Base-by-base conservation (phyloP, 2,888 invertebrate species). In the Heteropelma amictum region DNA sequence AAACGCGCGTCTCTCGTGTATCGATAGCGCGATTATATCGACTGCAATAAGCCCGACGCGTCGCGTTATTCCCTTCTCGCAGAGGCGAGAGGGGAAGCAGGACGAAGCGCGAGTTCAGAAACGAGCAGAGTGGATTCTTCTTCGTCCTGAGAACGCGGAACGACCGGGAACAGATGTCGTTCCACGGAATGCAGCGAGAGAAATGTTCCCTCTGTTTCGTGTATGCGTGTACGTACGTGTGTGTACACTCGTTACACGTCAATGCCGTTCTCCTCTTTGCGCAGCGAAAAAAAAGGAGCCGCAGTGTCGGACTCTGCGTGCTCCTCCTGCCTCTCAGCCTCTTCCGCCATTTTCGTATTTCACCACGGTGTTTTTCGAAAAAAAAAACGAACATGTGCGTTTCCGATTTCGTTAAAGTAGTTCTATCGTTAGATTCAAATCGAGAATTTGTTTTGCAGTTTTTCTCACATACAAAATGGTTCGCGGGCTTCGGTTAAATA, bases 81-180 rank as follows among this genome's bases (percentile, higher is more conserved):
- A 26, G 17, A 14, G 38, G 6, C 2, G 35, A 7, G 5, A 10
- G 51, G 51, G 17, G 54, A 51, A 53, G 14, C 26, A 47, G 33
- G 28, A 35, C 23, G 47, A 33, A 42, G 60, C 51, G 42, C 33
- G 14, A 65, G 47, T 38, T 53, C 38, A 53, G 26, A 77, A 67
- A 56, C 54, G 38, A 70, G 70, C 68, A 70, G 33, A 49, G 69
- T 64, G 73, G 58, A 69, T 74, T 69, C 67, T 74, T 45, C 47
- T 68, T 71, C 60, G 47, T 38, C 56, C 73, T 71, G 65, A 79
- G 85, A 85, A 87, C 86, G 87, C 87, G 86, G 86, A 87, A 87
- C 84, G 83, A 80, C 77, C 77, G 63, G 71, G 81, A 82, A 85
- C 83, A 86, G 84, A 86, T 85, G 86, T 84, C 85, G 82, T 84